phyloP scores from a whole-genome alignment of 1,140 invertebrate genomes.

The Drosophila bocqueti region DNA sequence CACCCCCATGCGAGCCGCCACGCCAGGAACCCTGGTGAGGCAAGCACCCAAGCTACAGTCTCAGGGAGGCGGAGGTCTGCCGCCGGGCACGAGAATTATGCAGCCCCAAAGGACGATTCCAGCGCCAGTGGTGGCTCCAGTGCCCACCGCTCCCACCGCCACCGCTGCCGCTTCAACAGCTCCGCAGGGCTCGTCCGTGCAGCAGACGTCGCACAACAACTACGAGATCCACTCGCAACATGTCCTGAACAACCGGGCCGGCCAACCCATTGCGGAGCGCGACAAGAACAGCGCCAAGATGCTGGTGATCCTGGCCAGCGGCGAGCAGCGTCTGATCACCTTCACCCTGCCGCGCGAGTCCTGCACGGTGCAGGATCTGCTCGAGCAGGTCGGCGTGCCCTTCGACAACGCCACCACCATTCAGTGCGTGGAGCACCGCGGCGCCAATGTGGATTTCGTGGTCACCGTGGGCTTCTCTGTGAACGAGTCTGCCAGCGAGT shows the following conservation, averaged over 20 bases:
- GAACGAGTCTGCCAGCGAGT: conserved; percentile 77
- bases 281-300: conserved; percentile 89
- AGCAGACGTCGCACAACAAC: conserved; percentile 81
- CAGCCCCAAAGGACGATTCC: conserved; percentile 36
- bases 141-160: conserved; percentile 1
- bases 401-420: conserved; percentile 88
- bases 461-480: conserved; percentile 88
- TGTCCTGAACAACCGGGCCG: conserved; percentile 75
- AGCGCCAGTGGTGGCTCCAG: conserved; percentile 22
- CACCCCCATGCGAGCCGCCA: conserved; percentile 24
- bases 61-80: conserved; percentile 9
- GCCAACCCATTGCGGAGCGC: conserved; percentile 70
- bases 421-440: conserved; percentile 89
- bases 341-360: conserved; percentile 92
- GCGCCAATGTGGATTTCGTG: conserved; percentile 90
- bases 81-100: conserved; percentile 37
- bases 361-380: conserved; percentile 91
- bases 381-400: conserved; percentile 90
- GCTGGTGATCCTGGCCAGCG: conserved; percentile 90
- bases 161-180: neutral
- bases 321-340: conserved; percentile 91
- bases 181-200: conserved; percentile 64
- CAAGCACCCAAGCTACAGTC: conserved; percentile 49
- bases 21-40: conserved; percentile 49
- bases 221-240: conserved; percentile 83